Percentiles rank a stretch among this genome's conserved stretches.
These are phyloP conservation scores for Dendrolimus houi DNA, from an alignment of 2,888 invertebrate species.

Conservation along the genomic window DNA sequence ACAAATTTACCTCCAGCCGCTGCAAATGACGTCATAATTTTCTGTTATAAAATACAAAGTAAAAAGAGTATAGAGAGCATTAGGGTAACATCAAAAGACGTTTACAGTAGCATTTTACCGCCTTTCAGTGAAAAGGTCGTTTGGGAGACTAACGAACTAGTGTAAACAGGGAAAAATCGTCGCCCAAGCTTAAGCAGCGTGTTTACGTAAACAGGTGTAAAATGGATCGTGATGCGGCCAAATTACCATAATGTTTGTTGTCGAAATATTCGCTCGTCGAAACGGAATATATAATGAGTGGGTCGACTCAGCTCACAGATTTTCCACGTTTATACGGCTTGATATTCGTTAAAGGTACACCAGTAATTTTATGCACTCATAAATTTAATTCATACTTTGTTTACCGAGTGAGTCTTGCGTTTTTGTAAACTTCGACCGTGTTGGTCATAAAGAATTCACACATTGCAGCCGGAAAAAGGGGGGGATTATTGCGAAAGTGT, in stretches of 20 bases:
- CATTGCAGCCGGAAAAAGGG: no score
- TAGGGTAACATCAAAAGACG: background rate
- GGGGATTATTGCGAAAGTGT: no score
- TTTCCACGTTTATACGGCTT: conserved; percentile 48
- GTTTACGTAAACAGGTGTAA: conserved; percentile 71
- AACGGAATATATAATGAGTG: conserved; percentile 63
- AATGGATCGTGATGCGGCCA: conserved; percentile 60
- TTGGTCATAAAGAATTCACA: no score
- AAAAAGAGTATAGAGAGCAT: conserved; percentile 6
- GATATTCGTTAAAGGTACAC: conserved; percentile 49
- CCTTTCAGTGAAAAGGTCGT: conserved; percentile 24
- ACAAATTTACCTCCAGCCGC: no score
- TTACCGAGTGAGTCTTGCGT: conserved; percentile 26
- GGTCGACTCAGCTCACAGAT: conserved; percentile 48
- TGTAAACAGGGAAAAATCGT: conserved; percentile 41
- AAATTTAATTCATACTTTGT: conserved; percentile 47
- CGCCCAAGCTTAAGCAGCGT: conserved; percentile 49
- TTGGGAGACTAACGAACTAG: conserved; percentile 26
- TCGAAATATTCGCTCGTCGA: conserved; percentile 63
- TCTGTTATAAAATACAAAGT: background rate
- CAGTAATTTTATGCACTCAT: conserved; percentile 50
- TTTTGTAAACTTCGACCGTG: conserved; percentile 8
- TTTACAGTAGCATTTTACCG: conserved; percentile 5
- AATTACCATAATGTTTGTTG: conserved; percentile 72
- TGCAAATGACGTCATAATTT: no score